Evolutionary conservation across 2,797 vertebrate species (phyloP).

Genomic region (Pogonophryne albipinna): DNA sequence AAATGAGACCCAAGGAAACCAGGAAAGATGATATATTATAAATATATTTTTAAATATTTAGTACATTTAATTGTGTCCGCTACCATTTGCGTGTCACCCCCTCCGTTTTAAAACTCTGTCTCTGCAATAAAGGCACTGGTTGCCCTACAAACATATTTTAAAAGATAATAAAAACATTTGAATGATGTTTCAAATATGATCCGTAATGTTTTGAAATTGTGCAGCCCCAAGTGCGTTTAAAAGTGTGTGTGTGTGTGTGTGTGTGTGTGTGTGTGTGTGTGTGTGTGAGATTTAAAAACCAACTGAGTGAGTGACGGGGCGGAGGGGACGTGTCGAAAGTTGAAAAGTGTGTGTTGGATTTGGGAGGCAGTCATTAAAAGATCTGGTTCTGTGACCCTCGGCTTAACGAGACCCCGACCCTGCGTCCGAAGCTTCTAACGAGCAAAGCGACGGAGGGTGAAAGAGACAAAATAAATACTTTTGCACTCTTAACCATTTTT

Average conservation of each 20-base stretch:
- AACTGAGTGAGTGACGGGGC: conserved; percentile 36
- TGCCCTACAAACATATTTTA: too few species aligned
- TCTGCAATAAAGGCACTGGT: too few species aligned
- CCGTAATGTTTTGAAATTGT: too few species aligned
- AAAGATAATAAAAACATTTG: too few species aligned
- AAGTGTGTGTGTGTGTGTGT: conserved; percentile 21
- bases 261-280: conserved; percentile 21
- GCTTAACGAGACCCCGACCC: conserved; percentile 38
- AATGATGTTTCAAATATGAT: too few species aligned
- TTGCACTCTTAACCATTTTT: conserved; percentile 45
- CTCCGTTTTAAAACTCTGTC: too few species aligned
- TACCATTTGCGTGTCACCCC: too few species aligned
- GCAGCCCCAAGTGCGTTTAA: too few species aligned
- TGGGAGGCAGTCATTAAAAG: conserved; percentile 72
- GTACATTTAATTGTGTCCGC: too few species aligned
- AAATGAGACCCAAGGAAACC: too few species aligned
- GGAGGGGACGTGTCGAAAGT: conserved; percentile 27
- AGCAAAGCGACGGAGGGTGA: conserved; percentile 38
- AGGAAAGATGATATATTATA: too few species aligned
- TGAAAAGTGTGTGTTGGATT: conserved; percentile 41
- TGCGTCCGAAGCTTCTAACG: conserved; percentile 50
- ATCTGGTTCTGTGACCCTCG: conserved; percentile 54
- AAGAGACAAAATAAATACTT: conserved; percentile 44
- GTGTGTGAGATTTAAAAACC: conserved; percentile 19
- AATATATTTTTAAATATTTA: too few species aligned